phyloP scores from a whole-genome alignment of 2,113 vertebrate genomes.

The Ploceus nigricollis region DNA sequence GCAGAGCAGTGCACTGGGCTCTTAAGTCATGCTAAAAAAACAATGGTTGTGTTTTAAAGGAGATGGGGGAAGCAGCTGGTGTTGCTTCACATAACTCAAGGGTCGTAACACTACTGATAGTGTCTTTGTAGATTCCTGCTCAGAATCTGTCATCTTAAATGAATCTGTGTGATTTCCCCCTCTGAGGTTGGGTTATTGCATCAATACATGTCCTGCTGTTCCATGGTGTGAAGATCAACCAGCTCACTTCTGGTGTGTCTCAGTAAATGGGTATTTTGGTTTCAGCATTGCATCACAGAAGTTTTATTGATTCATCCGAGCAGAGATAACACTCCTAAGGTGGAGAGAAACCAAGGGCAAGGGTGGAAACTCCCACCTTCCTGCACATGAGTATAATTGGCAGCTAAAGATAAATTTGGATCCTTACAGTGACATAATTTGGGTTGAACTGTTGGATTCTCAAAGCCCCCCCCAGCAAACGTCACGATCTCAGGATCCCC shows the following conservation, averaged over 20 bases:
- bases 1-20: neutral
- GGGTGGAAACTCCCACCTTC: neutral
- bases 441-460: neutral
- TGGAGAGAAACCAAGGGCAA: neutral
- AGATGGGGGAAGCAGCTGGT: neutral
- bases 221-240: neutral
- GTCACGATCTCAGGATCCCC: fast-evolving
- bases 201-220: neutral
- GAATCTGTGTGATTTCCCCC: neutral
- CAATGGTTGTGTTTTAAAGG: neutral
- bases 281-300: neutral
- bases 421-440: neutral
- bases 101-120: neutral
- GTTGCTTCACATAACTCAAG: neutral
- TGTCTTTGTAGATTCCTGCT: neutral
- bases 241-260: neutral
- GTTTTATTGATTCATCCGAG: neutral
- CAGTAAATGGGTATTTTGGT: neutral
- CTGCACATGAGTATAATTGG: neutral
- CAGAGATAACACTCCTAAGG: neutral
- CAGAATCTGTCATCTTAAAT: neutral
- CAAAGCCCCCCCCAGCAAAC: neutral
- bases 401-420: neutral
- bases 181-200: neutral
- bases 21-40: neutral